Base-by-base conservation (phyloP, 1,140 invertebrate genomes). In the Artemia franciscana region DNA sequence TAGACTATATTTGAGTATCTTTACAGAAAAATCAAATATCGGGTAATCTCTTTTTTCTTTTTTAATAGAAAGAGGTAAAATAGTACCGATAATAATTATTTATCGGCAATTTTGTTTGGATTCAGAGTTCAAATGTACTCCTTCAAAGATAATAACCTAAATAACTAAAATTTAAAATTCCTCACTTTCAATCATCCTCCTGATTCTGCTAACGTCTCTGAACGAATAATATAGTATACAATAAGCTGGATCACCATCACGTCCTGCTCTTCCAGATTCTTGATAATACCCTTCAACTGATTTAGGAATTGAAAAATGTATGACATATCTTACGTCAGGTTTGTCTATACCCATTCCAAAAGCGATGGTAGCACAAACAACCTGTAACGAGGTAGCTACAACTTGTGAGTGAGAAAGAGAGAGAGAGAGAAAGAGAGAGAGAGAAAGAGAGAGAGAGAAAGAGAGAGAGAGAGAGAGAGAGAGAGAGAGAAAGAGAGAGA, bases 311-410 rank as follows among this genome's bases (percentile, higher is more conserved):
- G 87, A 83, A 70, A 86, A 86, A 73, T 98, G 94, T 60, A 98
- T 81, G 0, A 94, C 88, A 76, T 82, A 93, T 15, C 87, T 79
- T 2, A 93, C 89, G 76, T 93, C 88, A 12, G 91, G 84, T 71
- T 97, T 98, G 76, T 98, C 92, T 65, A 97, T 93, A 12, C 93
- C 94, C 92, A 98, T 96, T 57, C 91, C 91, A 78, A 95, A 94
- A 0, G 93, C 93, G 66, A 97, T 89, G 0, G 93, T 98, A 23
- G 93, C 93, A 73, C 89, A 93, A 23, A 95, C 85, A 58, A 84
- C 76, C 79, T 82, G 64, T 7, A 71, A 64, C 65, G 62, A 65
- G 60, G 51, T 27, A 57, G 57, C 24, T 59, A 57, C 24, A 1
- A 51, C 1, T 51, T 51, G 39, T 51, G n/a, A n/a, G n/a, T n/a